Conservation (phyloP, 1,140 invertebrate genomes). For the Chironomus tepperi region DNA sequence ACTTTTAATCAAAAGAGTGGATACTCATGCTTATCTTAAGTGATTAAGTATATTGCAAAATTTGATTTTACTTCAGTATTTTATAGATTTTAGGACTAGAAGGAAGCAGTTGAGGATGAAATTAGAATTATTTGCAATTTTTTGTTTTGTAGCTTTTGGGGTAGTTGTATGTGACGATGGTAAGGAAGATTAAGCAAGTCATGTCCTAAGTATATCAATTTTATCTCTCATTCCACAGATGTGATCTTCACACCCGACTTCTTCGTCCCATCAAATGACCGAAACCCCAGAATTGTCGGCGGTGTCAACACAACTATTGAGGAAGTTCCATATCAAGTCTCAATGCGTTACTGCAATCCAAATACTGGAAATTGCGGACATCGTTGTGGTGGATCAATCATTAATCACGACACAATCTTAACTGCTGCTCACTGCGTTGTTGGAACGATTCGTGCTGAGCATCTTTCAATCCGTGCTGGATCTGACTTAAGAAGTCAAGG, state of each 20-base stretch:
- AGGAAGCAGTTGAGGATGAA: no score
- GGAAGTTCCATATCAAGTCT: conserved; percentile 46
- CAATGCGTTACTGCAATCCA: conserved; percentile 37
- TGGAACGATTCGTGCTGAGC: conserved; percentile 30
- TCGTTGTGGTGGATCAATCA: conserved; percentile 33
- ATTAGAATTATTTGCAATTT: no score
- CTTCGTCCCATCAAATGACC: neutral
- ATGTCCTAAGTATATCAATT: no score
- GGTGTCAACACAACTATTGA: conserved; percentile 41
- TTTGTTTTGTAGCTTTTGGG: no score
- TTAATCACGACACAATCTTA: conserved; percentile 43
- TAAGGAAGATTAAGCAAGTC: no score
- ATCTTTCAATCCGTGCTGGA: conserved; percentile 32
- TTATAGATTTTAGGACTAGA: no score
- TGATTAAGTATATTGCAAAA: no score
- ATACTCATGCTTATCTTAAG: no score
- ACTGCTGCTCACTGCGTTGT: conserved; percentile 52
- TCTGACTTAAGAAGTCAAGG: neutral
- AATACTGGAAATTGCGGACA: neutral
- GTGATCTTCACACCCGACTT: neutral
- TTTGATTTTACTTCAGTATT: no score
- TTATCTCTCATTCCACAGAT: no score
- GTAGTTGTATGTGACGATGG: no score
- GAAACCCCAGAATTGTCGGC: neutral
- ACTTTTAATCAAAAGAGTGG: no score